Conservation (phyloP, 2,888 invertebrate species). For the Campopleginae sp. region DNA sequence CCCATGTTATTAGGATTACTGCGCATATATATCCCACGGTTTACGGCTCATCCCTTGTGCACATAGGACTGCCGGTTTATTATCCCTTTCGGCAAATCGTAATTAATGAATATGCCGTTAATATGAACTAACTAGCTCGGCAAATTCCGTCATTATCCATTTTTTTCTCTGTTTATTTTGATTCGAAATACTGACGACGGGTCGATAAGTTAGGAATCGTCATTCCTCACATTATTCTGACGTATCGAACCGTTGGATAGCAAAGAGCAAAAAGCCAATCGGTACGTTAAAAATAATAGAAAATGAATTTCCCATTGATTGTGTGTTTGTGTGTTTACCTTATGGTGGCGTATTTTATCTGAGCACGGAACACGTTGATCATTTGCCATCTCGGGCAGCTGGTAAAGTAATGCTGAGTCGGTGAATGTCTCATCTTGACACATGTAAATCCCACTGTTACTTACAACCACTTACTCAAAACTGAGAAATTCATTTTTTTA, state of each 20-base stretch:
- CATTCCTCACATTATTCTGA: neutral
- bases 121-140: neutral
- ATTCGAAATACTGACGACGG: neutral
- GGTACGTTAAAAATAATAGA: too few relatives aligned
- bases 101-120: conserved; percentile 50
- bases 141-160: neutral
- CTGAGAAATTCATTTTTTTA: neutral
- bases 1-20: conserved; percentile 57
- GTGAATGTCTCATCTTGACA: conserved; percentile 73
- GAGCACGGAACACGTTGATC: conserved; percentile 81
- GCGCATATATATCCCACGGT: conserved; percentile 12
- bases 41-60: conserved; percentile 70
- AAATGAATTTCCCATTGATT: too few relatives aligned
- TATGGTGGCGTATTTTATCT: conserved; percentile 79
- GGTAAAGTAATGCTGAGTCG: conserved; percentile 77
- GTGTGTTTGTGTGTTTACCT: conserved; percentile 76
- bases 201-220: neutral
- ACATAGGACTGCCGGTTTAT: conserved; percentile 65
- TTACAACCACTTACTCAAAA: conserved; percentile 1
- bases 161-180: neutral
- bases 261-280: neutral
- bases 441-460: neutral
- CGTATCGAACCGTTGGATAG: neutral
- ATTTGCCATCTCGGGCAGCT: conserved; percentile 82
- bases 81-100: conserved; percentile 50